Conservation (phyloP, 2,113 vertebrate species). For the Lophochroa leadbeateri region DNA sequence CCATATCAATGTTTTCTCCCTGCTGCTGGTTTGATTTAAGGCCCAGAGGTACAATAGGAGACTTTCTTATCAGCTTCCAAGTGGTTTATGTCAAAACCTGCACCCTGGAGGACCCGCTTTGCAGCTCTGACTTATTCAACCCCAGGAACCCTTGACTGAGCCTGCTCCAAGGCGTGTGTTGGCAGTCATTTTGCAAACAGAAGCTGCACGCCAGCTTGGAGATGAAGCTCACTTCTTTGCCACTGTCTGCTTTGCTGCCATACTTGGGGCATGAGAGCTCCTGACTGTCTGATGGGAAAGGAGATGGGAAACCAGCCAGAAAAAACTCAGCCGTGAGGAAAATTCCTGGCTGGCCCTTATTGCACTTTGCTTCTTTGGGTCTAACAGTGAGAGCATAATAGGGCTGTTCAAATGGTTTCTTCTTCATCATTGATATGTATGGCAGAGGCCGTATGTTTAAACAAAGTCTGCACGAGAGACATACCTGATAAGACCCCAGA, state of each 20-base stretch:
- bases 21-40: neutral
- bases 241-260: neutral
- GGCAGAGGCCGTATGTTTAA: neutral
- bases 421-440: neutral
- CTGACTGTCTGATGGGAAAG: neutral
- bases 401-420: neutral
- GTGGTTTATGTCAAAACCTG: neutral
- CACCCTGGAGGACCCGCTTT: neutral
- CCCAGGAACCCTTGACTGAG: neutral
- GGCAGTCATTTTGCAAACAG: neutral
- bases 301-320: neutral
- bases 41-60: neutral
- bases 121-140: neutral
- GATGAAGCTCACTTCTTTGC: neutral
- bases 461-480: neutral
- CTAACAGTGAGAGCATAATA: neutral
- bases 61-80: neutral
- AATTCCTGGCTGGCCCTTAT: neutral
- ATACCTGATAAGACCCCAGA: neutral
- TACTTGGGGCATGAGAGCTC: neutral
- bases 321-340: neutral
- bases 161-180: neutral
- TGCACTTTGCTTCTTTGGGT: neutral
- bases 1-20: fast-evolving
- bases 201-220: neutral